Evolutionary conservation across 2,113 vertebrate genomes (phyloP), one percentile per base, ranked within the genome.

Genomic region (Neogale vison): DNA sequence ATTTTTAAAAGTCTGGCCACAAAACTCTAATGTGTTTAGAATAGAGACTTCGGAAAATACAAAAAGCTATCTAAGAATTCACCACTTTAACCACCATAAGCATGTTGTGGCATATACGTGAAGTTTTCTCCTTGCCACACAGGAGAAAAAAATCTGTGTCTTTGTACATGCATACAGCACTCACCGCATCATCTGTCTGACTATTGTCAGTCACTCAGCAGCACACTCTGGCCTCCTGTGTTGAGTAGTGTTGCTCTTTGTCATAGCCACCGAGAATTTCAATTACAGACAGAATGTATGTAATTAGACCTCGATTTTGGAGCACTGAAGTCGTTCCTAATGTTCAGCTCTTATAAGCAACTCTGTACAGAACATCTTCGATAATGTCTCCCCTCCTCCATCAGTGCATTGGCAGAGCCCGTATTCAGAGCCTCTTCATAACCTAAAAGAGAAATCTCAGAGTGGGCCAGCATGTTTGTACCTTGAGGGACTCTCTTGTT

Each of bases 11-110:
- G 29, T 34, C 20, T 65, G 36, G 42, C 84, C 55, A 24, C 13
- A 90, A 72, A 76, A 63, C 71, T 84, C 45, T 34, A 6, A 14
- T 29, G 7, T n/a, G 18, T 23, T 90, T 83, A 77, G 52, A 65
- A 13, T 29, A 80, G n/a, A 76, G 13, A 84, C 71, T 94, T 92
- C 57, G 23, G 36, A 42, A 96, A 95, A 55, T 34, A 69, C 1
- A 31, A 47, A 59, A 79, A 93, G 34, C 67, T 31, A 1, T 6
- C 45, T 31, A 74, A 12, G 55, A 81, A 29, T 21, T 7, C 12
- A 91, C 20, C 6, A 15, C 71, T 79, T 67, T 45, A 89, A 74
- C 14, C 87, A 29, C 34, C 63, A 1, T 69, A 52, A 52, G 14
- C 26, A 17, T 47, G 8, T 34, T 39, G 3, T 61, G 3, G 3